Conservation (phyloP, 1,140 invertebrate species). For the Andricus grossulariae region DNA sequence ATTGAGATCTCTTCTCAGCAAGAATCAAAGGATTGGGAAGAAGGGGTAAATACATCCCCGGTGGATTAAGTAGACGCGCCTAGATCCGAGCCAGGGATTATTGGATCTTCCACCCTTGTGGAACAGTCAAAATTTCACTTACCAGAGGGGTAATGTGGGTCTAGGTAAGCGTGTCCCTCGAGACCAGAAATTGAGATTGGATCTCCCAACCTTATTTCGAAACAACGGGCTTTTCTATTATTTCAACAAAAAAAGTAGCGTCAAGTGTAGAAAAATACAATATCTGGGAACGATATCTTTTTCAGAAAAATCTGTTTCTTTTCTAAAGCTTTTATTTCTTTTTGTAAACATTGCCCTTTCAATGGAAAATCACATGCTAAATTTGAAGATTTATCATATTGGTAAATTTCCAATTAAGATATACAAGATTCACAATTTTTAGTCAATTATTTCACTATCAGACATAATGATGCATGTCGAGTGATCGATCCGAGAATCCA, state of each 20-base stretch:
- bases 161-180: not conserved
- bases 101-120: slow-evolving; percentile 54
- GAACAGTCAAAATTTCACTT: slow-evolving; percentile 64
- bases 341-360: not conserved
- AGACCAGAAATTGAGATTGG: slow-evolving; percentile 20
- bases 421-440: too few relatives aligned
- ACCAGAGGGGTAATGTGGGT: slow-evolving; percentile 28
- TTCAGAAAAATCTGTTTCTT: not conserved
- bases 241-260: not conserved
- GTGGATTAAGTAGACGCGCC: slow-evolving; percentile 60
- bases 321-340: not conserved
- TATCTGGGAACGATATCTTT: not conserved
- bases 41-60: slow-evolving; percentile 46
- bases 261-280: slow-evolving; percentile 21
- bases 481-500: too few relatives aligned
- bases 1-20: not conserved
- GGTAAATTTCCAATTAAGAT: too few relatives aligned
- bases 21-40: slow-evolving; percentile 21
- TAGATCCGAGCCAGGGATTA: slow-evolving; percentile 54
- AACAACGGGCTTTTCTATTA: slow-evolving; percentile 7
- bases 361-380: too few relatives aligned
- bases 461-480: too few relatives aligned
- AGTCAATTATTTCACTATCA: too few relatives aligned
- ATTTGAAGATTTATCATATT: too few relatives aligned
- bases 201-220: slow-evolving; percentile 10